These are phyloP conservation scores for Hemicrepidius hirtus DNA, from an alignment of 2,888 invertebrate species.

Conservation along the genomic window DNA sequence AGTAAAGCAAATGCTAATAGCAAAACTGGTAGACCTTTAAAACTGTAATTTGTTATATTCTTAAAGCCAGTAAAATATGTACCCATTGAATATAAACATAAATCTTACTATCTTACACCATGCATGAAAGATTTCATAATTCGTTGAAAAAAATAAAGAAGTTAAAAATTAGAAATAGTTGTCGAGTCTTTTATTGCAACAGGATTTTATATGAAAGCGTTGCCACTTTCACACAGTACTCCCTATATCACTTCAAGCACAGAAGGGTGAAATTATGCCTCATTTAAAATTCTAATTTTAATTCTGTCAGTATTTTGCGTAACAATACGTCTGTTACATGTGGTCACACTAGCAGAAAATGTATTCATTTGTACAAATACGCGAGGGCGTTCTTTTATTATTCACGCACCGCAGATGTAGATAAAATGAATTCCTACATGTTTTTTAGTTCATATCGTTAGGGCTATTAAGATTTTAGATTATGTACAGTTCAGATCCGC, in stretches of 20 bases:
- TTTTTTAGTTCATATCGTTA: slow-evolving; percentile 42
- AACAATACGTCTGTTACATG: slow-evolving; percentile 40
- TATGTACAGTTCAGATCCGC: slow-evolving; percentile 28
- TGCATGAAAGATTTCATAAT: background rate
- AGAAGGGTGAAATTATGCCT: slow-evolving; percentile 40
- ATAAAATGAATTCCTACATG: slow-evolving; percentile 46
- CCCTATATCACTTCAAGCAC: slow-evolving; percentile 28
- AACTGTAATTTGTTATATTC: background rate
- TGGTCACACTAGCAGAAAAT: slow-evolving; percentile 46
- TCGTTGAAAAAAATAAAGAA: background rate
- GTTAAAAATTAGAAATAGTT: slow-evolving; percentile 1
- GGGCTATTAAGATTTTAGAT: slow-evolving; percentile 46
- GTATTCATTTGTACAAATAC: slow-evolving; percentile 40
- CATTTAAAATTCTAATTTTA: slow-evolving; percentile 45
- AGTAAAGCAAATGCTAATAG: background rate
- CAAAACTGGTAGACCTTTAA: background rate
- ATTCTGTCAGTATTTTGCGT: slow-evolving; percentile 37
- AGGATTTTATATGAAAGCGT: slow-evolving; percentile 5
- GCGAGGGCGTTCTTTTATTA: slow-evolving; percentile 43
- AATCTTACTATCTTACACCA: background rate
- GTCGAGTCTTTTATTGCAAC: slow-evolving; percentile 5
- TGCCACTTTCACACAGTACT: slow-evolving; percentile 33
- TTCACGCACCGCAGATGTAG: slow-evolving; percentile 49
- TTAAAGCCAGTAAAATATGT: background rate
- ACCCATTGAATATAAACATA: background rate